phyloP scores from a whole-genome alignment of 2,113 vertebrate genomes.

The Eupsittula cactorum region DNA sequence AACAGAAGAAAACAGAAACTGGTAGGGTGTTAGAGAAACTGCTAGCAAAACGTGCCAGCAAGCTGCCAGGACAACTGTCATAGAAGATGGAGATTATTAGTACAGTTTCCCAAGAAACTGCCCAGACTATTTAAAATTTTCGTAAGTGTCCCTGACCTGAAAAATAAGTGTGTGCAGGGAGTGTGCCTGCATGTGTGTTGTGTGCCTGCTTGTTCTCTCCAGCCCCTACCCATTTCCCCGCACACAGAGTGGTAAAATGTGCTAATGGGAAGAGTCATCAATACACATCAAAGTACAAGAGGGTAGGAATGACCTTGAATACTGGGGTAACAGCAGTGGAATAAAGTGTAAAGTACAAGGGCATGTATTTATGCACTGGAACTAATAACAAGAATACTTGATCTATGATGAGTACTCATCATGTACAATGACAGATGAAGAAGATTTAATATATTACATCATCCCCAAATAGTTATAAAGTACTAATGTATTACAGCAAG shows the following conservation, averaged over 20 bases:
- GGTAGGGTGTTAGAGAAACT: neutral
- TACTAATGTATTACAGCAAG: neutral
- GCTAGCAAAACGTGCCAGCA: neutral
- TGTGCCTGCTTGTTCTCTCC: neutral
- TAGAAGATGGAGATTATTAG: neutral
- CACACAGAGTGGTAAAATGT: neutral
- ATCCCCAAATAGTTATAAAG: neutral
- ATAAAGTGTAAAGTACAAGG: neutral
- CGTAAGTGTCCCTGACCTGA: neutral
- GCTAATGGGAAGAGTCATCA: neutral
- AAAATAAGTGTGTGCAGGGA: neutral
- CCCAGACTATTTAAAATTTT: neutral
- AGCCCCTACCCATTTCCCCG: neutral
- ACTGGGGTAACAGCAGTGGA: neutral
- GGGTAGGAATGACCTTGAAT: neutral
- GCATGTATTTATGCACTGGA: neutral
- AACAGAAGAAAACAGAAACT: neutral
- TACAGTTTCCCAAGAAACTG: neutral
- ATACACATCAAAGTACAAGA: neutral
- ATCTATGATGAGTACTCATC: neutral
- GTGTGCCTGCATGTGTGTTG: neutral
- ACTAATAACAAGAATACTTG: neutral
- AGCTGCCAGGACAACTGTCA: neutral
- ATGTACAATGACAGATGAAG: neutral
- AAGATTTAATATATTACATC: neutral